Evolutionary conservation across 2,797 vertebrate genomes (phyloP).

Genomic region (Acrocephalus scirpaceus): DNA sequence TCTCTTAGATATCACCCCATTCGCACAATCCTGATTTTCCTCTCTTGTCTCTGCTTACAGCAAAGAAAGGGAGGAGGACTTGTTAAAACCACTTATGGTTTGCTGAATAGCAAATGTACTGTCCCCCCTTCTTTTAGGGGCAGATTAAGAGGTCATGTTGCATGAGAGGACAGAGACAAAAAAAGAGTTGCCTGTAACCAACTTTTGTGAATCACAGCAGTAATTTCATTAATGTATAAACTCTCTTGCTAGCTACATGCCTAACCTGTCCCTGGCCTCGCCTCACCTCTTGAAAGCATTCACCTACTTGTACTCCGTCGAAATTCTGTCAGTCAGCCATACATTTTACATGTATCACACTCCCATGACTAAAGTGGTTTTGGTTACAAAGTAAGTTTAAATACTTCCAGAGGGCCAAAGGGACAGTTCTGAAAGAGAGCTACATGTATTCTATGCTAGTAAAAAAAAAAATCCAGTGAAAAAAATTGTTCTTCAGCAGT

Average conservation of each 20-base stretch:
- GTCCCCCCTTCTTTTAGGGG: neutral
- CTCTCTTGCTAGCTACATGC: fast-evolving
- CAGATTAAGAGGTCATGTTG: too few relatives aligned
- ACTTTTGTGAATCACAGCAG: neutral
- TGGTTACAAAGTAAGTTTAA: neutral
- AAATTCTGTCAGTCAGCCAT: neutral
- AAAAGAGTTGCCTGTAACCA: neutral
- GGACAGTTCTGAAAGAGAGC: neutral
- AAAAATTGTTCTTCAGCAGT: neutral
- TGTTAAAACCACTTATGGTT: neutral
- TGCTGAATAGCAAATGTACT: fast-evolving
- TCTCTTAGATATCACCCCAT: fast-evolving
- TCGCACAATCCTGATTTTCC: neutral
- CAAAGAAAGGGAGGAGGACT: too few relatives aligned
- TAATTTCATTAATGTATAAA: neutral
- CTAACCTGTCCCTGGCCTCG: fast-evolving
- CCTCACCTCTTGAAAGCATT: neutral
- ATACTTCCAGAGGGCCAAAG: neutral
- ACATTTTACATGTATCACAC: too few relatives aligned
- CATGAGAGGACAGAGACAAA: neutral
- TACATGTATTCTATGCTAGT: fast-evolving
- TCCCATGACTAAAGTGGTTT: neutral
- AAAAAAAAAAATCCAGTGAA: neutral
- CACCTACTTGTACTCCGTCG: neutral
- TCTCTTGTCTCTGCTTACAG: neutral